Conservation (phyloP, 2,888 invertebrate species). For the Morpho achilles region DNA sequence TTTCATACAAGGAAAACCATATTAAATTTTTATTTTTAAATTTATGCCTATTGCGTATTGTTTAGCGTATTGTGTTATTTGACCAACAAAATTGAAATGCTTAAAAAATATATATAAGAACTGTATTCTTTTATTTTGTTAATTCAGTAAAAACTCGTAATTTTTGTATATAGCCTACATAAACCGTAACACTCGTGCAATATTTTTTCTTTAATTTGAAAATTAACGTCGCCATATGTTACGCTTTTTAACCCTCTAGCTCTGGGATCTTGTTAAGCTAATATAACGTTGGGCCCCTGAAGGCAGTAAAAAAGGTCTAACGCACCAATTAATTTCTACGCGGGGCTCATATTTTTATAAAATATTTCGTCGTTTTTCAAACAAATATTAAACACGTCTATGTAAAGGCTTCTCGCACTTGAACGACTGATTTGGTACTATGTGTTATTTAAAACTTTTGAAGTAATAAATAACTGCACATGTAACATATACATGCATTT, state of each 20-base stretch:
- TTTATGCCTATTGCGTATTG: too few species aligned
- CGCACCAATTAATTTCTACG: slow-evolving; percentile 60
- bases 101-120: not conserved
- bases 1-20: too few species aligned
- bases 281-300: slow-evolving; percentile 46
- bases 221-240: slow-evolving; percentile 56
- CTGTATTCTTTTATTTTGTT: slow-evolving; percentile 1
- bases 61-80: too few species aligned
- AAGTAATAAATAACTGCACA: too few species aligned
- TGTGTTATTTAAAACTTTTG: too few species aligned
- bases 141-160: not conserved
- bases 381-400: slow-evolving; percentile 60
- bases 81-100: too few species aligned
- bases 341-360: slow-evolving; percentile 53
- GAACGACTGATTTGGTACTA: not conserved
- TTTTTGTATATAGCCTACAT: slow-evolving; percentile 1
- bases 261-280: slow-evolving; percentile 53
- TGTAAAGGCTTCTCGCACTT: slow-evolving; percentile 35
- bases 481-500: too few species aligned
- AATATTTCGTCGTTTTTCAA: slow-evolving; percentile 64
- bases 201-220: slow-evolving; percentile 55
- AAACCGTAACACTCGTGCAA: slow-evolving; percentile 5
- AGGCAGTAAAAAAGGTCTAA: slow-evolving; percentile 54
- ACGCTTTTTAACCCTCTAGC: slow-evolving; percentile 51
- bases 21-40: too few species aligned